Base-by-base conservation (phyloP, 2,888 invertebrate species). In the Mycalesis mineus region DNA sequence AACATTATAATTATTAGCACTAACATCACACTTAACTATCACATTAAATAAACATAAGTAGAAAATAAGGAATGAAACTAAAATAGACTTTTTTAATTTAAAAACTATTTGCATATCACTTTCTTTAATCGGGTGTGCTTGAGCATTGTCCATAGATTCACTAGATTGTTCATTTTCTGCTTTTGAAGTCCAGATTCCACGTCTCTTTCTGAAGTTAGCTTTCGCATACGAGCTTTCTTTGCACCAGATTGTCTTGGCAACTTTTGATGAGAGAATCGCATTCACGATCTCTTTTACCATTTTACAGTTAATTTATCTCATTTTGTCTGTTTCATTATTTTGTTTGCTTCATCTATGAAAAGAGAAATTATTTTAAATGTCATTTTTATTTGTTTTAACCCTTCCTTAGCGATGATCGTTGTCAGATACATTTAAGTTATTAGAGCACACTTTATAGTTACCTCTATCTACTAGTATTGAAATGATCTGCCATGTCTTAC, bases 21-120 rank as follows among this genome's bases (percentile, higher is more conserved):
- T 88, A 82, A 76, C 85, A 85, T 88, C 85, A 86, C 88, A 88
- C 79, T 70, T 74, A 76, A 79, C 78, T 87, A 88, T 86, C 83
- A 88, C 86, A 86, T 88, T 87, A 70, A 83, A 68, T 76, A 86
- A 71, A 82, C 81, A 87, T 63, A 84, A 15, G 74, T 84, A 84
- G 63, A 83, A 79, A 67, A 86, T 64, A 58, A 88, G 75, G 74
- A 87, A 77, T 78, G 79, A 75, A 62, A 81, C 66, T 69, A 83
- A 66, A 54, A 69, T 62, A 65, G 84, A 71, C 64, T 76, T 61
- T 65, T 69, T 72, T 60, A 61, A 37, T 33, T 62, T 58, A 61
- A 67, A 70, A 48, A 29, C 22, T 36, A 13, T 55, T 57, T 37
- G 47, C 39, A 37, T 68, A 60, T 39, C 51, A 39, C 65, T 60